Percentiles rank a stretch among this genome's conserved stretches.
Conservation (phyloP, 2,797 vertebrate genomes). For the Carapus acus region DNA sequence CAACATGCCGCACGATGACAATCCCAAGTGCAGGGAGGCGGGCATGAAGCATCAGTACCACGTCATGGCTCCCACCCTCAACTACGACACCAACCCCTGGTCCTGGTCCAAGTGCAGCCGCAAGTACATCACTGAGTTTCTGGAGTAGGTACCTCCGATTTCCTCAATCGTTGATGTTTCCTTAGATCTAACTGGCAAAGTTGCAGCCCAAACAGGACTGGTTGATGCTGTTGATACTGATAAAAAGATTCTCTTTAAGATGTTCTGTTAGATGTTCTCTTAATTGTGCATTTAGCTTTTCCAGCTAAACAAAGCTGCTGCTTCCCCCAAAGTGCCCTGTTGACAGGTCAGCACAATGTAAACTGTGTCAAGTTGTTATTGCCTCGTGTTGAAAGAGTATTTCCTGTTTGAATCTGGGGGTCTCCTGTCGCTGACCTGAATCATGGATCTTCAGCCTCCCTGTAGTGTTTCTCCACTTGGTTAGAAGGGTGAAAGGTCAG, state of each 20-base stretch:
- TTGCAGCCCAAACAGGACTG: no score
- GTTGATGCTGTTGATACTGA: no score
- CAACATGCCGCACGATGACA: constrained; percentile 96
- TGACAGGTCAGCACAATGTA: constrained; percentile 53
- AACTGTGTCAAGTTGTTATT: constrained; percentile 65
- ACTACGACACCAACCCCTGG: constrained; percentile 94
- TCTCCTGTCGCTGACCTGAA: constrained; percentile 50
- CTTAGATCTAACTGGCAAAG: no score
- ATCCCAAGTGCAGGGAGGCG: constrained; percentile 89
- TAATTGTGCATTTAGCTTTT: constrained; percentile 27
- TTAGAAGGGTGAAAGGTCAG: constrained; percentile 3
- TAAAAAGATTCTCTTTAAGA: no score
- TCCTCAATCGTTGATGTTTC: no score
- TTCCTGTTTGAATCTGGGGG: constrained; percentile 65
- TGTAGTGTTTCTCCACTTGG: constrained; percentile 29
- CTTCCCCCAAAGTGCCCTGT: constrained; percentile 26
- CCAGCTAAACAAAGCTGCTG: constrained; percentile 32
- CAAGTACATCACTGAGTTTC: constrained; percentile 96
- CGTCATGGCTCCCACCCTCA: constrained; percentile 95
- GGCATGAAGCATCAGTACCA: constrained; percentile 90
- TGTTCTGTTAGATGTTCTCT: no score
- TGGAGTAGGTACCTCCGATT: constrained; percentile 81
- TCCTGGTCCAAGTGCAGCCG: constrained; percentile 98
- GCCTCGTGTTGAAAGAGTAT: constrained; percentile 62
- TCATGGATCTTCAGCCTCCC: constrained; percentile 35